Evolutionary conservation across 2,113 vertebrate species (phyloP).

Genomic region (Hyaena hyaena): DNA sequence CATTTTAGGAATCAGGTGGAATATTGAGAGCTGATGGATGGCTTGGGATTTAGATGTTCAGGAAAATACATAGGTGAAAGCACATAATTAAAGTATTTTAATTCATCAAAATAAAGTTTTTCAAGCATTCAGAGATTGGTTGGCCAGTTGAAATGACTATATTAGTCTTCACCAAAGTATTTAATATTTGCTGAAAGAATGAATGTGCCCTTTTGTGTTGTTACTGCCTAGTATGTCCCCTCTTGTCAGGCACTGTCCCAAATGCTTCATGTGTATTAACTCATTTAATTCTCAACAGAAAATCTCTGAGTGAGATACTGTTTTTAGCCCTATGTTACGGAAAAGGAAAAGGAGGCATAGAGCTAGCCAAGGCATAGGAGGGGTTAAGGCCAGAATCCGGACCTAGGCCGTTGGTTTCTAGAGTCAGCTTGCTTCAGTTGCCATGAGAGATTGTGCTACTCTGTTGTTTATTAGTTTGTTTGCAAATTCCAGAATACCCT

Average conservation of each 20-base stretch:
- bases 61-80: conserved; percentile 5
- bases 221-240: not conserved
- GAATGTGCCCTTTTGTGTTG: not conserved
- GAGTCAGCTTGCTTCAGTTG: not conserved
- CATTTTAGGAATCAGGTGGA: not conserved
- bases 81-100: conserved; percentile 3
- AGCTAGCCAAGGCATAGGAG: not conserved
- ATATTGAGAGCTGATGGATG: not conserved
- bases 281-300: conserved; percentile 10
- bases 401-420: not conserved
- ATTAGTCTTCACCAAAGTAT: conserved; percentile 15
- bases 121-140: not conserved
- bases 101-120: conserved; percentile 10
- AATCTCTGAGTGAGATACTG: not conserved
- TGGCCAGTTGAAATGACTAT: not conserved
- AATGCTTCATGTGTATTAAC: not conserved
- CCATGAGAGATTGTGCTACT: not conserved
- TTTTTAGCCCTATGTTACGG: not conserved
- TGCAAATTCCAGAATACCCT: conserved; percentile 22
- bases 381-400: not conserved
- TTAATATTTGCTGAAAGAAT: not conserved
- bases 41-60: conserved; percentile 28
- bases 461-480: not conserved
- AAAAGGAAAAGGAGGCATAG: not conserved
- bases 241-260: not conserved